Conservation (phyloP, 2,113 vertebrate species). For the Dasyornis broadbenti region DNA sequence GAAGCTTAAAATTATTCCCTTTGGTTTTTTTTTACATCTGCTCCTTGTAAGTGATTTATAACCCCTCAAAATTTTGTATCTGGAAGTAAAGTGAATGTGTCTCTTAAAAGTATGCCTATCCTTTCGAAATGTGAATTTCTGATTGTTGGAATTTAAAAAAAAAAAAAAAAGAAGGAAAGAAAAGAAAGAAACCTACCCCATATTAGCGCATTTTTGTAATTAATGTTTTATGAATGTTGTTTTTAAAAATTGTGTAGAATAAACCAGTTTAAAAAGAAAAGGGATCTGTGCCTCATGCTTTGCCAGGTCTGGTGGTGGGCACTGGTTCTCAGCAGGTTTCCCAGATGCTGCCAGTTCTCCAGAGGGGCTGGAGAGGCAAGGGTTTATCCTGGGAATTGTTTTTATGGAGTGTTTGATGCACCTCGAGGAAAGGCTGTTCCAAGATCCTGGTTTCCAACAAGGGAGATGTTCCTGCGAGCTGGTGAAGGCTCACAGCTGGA, state of each 20-base stretch:
- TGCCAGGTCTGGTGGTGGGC: rapidly evolving
- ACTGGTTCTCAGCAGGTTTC: background rate
- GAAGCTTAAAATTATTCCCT: background rate
- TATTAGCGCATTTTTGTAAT: conserved; percentile 48
- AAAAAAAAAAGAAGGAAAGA: no score
- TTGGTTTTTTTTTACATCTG: background rate
- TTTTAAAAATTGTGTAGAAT: conserved; percentile 20
- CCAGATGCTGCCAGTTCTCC: background rate
- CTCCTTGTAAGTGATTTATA: background rate
- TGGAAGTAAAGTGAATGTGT: conserved; percentile 19
- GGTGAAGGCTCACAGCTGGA: background rate
- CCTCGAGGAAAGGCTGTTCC: background rate
- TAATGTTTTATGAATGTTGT: conserved; percentile 44
- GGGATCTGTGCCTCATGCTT: background rate
- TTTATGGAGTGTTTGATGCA: background rate
- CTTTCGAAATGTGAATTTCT: conserved; percentile 35
- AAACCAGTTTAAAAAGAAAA: background rate
- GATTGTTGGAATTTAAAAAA: background rate
- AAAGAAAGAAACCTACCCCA: background rate
- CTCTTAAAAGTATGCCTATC: background rate
- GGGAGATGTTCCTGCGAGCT: rapidly evolving
- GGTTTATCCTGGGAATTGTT: background rate
- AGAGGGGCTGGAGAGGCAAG: background rate
- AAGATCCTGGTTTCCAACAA: rapidly evolving
- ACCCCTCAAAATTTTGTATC: conserved; percentile 14